A percentile compares a stretch with the other conserved stretches of the same genome.
Evolutionary conservation across 1,140 invertebrate species (phyloP).

Genomic region (Brachystomella parvula): DNA sequence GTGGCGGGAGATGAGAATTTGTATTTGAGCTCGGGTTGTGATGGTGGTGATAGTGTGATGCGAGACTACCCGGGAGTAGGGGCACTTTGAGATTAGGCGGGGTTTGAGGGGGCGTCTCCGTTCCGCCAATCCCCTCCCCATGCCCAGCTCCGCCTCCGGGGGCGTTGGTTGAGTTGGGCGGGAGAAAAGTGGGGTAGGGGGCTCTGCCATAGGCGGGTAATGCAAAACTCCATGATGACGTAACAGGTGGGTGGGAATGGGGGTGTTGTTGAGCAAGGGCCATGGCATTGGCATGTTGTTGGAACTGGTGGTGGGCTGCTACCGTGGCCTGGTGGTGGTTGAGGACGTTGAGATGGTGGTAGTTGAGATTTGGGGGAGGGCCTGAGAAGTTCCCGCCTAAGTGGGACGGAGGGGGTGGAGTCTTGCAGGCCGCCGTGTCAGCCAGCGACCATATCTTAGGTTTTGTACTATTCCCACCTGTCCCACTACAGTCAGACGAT

Average conservation of each 20-base stretch:
- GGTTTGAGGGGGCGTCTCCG: conserved; percentile 38
- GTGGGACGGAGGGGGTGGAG: conserved; percentile 35
- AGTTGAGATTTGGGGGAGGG: background rate
- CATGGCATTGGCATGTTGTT: conserved; percentile 11
- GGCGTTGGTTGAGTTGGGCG: conserved; percentile 17
- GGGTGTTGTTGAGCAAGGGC: conserved; percentile 21
- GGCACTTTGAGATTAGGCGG: conserved; percentile 38
- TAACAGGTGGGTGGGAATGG: conserved; percentile 25
- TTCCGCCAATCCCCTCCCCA: conserved; percentile 17
- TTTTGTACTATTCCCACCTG: conserved; percentile 48
- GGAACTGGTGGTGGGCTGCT: conserved; percentile 8
- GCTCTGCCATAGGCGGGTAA: conserved; percentile 29
- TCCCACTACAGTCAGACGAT: conserved; percentile 32
- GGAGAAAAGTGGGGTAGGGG: conserved; percentile 29
- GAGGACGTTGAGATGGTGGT: conserved; percentile 15
- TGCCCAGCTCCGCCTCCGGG: conserved; percentile 11
- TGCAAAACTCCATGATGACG: conserved; percentile 38
- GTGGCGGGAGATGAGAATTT: conserved; percentile 20
- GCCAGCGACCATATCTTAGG: conserved; percentile 96
- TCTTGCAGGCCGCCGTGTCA: conserved; percentile 93
- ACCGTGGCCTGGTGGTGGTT: conserved; percentile 17
- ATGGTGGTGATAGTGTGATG: conserved; percentile 12
- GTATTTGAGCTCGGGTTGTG: background rate
- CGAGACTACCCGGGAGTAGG: conserved; percentile 33
- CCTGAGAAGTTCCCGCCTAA: conserved; percentile 9